Evolutionary conservation across 2,888 invertebrate species (phyloP).

Genomic region (Acrocera orbiculus): DNA sequence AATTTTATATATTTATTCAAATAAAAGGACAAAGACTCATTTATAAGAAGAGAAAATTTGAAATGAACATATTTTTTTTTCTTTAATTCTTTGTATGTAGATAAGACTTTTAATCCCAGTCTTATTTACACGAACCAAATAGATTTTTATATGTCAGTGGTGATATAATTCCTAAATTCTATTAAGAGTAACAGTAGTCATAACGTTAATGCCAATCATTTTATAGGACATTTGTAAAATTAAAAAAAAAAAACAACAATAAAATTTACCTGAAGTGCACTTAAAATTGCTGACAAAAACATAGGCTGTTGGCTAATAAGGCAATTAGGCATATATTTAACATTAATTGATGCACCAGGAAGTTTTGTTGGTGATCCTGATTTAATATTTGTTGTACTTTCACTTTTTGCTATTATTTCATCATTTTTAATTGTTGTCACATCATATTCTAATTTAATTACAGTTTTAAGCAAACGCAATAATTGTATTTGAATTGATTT

Average conservation of each 20-base stretch:
- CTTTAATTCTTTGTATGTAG: too few relatives aligned
- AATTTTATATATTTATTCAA: too few relatives aligned
- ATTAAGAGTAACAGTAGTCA: too few relatives aligned
- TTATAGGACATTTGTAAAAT: not conserved
- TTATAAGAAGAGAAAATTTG: too few relatives aligned
- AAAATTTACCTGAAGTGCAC: slow-evolving; percentile 41
- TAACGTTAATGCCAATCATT: too few relatives aligned
- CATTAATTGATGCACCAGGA: slow-evolving; percentile 26
- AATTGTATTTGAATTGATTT: slow-evolving; percentile 53
- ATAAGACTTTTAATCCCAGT: too few relatives aligned
- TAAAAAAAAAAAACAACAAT: not conserved
- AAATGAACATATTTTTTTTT: too few relatives aligned
- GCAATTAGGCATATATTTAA: slow-evolving; percentile 44
- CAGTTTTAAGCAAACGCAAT: slow-evolving; percentile 46
- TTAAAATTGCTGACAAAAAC: slow-evolving; percentile 61
- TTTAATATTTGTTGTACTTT: slow-evolving; percentile 14
- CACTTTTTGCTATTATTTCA: slow-evolving; percentile 13
- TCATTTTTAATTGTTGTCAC: slow-evolving; percentile 39
- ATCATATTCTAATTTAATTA: slow-evolving; percentile 59
- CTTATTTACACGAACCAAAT: too few relatives aligned
- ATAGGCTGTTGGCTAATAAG: slow-evolving; percentile 64
- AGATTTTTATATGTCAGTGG: too few relatives aligned
- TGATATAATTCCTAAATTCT: too few relatives aligned
- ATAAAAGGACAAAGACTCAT: too few relatives aligned
- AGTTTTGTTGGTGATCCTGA: slow-evolving; percentile 21